A percentile compares a stretch with the other conserved stretches of the same genome.
Conservation (phyloP, 1,140 invertebrate genomes). For the Diachasma alloeum region DNA sequence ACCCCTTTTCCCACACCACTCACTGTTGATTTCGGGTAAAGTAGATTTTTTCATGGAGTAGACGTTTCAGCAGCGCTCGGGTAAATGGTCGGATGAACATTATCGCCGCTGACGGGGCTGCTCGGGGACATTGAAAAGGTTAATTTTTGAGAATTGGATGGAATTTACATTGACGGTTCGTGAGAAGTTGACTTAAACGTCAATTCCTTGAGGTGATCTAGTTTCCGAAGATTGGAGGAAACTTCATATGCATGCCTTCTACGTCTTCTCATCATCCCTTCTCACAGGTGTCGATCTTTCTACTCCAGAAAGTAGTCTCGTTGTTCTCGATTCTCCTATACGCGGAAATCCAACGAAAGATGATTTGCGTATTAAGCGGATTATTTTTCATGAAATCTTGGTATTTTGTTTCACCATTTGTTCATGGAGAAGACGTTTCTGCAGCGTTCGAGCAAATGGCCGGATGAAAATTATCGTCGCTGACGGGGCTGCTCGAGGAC, state of each 20-base stretch:
- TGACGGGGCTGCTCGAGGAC: too few species aligned
- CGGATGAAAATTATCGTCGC: too few species aligned
- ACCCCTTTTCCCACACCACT: background rate
- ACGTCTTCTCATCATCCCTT: conserved; percentile 20
- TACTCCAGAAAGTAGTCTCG: background rate
- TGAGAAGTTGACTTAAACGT: background rate
- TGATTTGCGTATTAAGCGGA: too few species aligned
- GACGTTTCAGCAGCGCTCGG: background rate
- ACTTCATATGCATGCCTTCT: background rate
- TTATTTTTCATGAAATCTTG: too few species aligned
- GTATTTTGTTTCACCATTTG: too few species aligned
- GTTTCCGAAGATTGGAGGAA: background rate
- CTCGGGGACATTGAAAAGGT: background rate
- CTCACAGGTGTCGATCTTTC: background rate
- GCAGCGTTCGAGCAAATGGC: too few species aligned
- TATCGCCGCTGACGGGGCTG: background rate
- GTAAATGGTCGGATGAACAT: background rate
- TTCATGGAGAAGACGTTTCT: too few species aligned
- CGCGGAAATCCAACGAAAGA: too few species aligned
- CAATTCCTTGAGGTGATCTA: background rate
- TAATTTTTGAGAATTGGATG: background rate
- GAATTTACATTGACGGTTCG: background rate
- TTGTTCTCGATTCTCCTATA: too few species aligned
- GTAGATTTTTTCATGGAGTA: background rate
- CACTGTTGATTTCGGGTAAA: background rate